Percentiles rank a stretch among this genome's conserved stretches.
Conservation (phyloP, 53 echinoderm and acorn worm species). For the Henricia sp. region DNA sequence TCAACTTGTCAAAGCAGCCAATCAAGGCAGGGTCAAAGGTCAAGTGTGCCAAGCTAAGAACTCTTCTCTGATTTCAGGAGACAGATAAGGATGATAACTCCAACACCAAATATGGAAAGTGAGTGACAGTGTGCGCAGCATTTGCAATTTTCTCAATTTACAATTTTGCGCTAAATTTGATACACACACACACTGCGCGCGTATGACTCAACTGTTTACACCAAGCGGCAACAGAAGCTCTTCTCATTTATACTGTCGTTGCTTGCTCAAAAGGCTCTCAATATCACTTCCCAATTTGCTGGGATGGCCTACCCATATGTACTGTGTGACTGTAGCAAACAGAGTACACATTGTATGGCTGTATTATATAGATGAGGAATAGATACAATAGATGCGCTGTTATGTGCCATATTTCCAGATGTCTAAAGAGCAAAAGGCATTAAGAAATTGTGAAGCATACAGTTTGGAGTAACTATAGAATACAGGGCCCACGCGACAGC, state of each 20-base stretch:
- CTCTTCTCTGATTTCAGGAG: background rate
- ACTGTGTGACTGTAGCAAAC: background rate
- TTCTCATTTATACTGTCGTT: slow-evolving; percentile 15
- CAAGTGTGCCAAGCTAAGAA: too few species aligned
- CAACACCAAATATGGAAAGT: background rate
- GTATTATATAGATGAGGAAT: too few species aligned
- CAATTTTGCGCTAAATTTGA: background rate
- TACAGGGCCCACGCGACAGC: too few species aligned
- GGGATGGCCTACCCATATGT: background rate
- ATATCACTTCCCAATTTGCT: background rate
- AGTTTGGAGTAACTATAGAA: too few species aligned
- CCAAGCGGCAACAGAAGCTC: slow-evolving; percentile 34
- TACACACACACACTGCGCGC: slow-evolving; percentile 19
- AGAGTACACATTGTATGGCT: background rate
- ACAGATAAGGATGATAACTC: background rate
- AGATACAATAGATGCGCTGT: too few species aligned
- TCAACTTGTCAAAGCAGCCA: background rate
- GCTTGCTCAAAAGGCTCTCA: slow-evolving; percentile 19
- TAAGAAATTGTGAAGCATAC: too few species aligned
- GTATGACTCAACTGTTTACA: slow-evolving; percentile 58
- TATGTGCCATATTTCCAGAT: too few species aligned
- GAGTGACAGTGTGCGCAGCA: background rate
- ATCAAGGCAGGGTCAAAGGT: background rate
- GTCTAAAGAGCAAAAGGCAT: too few species aligned
- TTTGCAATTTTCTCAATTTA: background rate